A percentile compares a stretch with the other conserved stretches of the same genome.
Conservation (phyloP, 2,113 vertebrate species). For the Sitta europaea region DNA sequence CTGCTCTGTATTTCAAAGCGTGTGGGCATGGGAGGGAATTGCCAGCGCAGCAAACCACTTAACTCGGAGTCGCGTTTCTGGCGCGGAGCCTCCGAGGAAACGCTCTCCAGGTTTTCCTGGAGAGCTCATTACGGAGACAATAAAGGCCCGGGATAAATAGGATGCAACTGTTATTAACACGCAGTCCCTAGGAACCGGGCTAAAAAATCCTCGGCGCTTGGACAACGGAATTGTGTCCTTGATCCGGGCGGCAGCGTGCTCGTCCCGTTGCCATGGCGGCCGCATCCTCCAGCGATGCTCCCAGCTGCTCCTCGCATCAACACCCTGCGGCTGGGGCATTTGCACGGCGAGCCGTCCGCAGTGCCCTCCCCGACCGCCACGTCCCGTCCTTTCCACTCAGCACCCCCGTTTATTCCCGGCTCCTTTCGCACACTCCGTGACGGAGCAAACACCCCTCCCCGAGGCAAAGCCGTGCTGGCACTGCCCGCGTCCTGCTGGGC, state of each 20-base stretch:
- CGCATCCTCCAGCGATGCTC: neutral
- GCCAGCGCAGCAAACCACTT: neutral
- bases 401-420: neutral
- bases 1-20: neutral
- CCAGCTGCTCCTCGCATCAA: neutral
- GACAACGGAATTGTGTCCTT: neutral
- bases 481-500: fast-evolving
- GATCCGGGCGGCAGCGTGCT: neutral
- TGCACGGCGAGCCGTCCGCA: neutral
- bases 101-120: conserved; percentile 56
- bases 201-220: neutral
- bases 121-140: conserved; percentile 57
- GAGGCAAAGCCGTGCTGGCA: fast-evolving
- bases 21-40: neutral
- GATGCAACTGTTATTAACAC: conserved; percentile 46
- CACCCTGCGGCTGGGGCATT: neutral
- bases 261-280: conserved; percentile 48
- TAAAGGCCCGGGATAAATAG: conserved; percentile 45
- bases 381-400: neutral
- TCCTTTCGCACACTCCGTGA: neutral
- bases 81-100: conserved; percentile 17
- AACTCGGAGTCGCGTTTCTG: conserved; percentile 26
- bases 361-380: neutral
- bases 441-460: neutral
- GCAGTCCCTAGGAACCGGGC: conserved; percentile 8